Base-by-base conservation (phyloP, 2,113 vertebrate species). In the Boulengeromyrus knoepffleri region DNA sequence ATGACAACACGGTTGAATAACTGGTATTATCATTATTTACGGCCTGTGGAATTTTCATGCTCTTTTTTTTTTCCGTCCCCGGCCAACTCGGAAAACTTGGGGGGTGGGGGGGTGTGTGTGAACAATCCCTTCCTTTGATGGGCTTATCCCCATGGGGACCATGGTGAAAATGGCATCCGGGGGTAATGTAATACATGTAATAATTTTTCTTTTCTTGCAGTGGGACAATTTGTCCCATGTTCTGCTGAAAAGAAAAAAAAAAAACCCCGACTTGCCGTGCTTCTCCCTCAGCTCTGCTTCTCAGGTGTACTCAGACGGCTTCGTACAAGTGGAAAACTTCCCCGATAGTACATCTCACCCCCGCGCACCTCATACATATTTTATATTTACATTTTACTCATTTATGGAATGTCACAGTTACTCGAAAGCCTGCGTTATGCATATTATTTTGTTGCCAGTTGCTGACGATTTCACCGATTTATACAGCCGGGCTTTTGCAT, bases 181-280 rank as follows among this genome's bases (percentile, higher is more conserved):
- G 83, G 83, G 83, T 85, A 85, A 85, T 47, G 83, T 85, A 85
- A 85, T 85, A 42, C 85, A 52, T 53, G 85, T 52, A 27, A 53
- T 52, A 53, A 87, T 87, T 87, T 47, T 87, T 47, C 80, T 84
- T 49, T 87, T 50, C 2, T 52, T 9, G 27, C 46, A 13, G 46
- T 53, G 4, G 10, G 24, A 87, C 49, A 47, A 31, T 87, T 87
- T 87, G 46, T 49, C 85, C 85, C 27, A 52, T 53, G 49, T 52
- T n/a, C 83, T 13, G 83, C 17, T 85, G 3, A 47, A 85, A 47
- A 47, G 62, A 5, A 47, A 46, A 85, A 77, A 36, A 36, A 80
- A 36, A 66, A 6, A 2, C 0, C 13, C 50, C 15, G 42, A 83
- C 77, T 45, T 9, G 19, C 17, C 5, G 3, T 21, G 15, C 3